Evolutionary conservation across 2,113 vertebrate species (phyloP).

Genomic region (Grammatotria lemairii): DNA sequence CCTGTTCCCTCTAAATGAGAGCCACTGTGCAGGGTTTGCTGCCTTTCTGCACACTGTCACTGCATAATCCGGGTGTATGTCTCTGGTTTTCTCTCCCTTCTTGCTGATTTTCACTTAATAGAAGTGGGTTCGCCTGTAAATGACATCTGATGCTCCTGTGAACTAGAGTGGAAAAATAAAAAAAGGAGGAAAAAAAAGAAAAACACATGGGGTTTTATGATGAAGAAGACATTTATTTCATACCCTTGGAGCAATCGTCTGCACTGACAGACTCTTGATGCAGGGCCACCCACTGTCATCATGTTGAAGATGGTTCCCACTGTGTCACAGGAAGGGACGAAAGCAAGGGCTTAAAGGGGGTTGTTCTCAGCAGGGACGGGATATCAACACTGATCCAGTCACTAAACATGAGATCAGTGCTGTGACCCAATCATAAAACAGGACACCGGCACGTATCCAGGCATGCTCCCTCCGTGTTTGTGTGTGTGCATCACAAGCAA

Average conservation of each 20-base stretch:
- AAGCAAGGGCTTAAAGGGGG: slow-evolving; percentile 10
- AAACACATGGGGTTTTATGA: background rate
- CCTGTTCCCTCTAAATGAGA: background rate
- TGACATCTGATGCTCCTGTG: background rate
- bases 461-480: background rate
- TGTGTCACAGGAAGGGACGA: background rate
- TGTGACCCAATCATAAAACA: slow-evolving; percentile 47
- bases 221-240: background rate
- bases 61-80: background rate
- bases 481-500: background rate
- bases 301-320: background rate
- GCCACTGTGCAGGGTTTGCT: background rate
- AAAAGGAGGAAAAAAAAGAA: background rate
- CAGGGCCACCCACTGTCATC: background rate
- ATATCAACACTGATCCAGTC: slow-evolving; percentile 43
- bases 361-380: slow-evolving; percentile 2
- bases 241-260: background rate
- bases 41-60: background rate
- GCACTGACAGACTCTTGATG: background rate
- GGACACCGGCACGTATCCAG: slow-evolving; percentile 31
- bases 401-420: slow-evolving; percentile 39
- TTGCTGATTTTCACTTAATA: background rate
- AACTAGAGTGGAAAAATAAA: background rate
- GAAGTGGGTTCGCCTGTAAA: background rate
- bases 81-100: background rate